phyloP scores from a whole-genome alignment of 2,113 vertebrate genomes.

The Myxocyprinus asiaticus region DNA sequence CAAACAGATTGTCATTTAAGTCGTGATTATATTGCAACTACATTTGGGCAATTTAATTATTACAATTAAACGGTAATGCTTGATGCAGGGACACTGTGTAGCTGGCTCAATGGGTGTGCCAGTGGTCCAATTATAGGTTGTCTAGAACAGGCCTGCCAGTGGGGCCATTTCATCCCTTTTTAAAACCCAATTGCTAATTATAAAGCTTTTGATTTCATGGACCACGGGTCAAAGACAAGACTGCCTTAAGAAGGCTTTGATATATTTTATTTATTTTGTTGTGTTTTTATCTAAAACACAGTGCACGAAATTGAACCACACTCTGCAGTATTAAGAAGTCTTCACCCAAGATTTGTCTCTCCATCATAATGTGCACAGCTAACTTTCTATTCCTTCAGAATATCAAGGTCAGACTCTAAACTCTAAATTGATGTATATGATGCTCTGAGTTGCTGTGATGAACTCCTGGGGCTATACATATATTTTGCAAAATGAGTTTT shows the following conservation, averaged over 20 bases:
- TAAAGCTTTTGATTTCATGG: conserved; percentile 40
- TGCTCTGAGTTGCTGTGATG: no score
- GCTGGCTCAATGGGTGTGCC: conserved; percentile 32
- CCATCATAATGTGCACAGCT: no score
- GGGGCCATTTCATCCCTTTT: conserved; percentile 24
- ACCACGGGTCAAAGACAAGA: conserved; percentile 28
- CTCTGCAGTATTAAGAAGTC: neutral
- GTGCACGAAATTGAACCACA: neutral
- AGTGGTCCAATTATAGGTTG: conserved; percentile 41
- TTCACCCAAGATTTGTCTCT: neutral
- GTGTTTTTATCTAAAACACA: no score
- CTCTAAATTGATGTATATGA: no score
- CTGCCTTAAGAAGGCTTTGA: conserved; percentile 6
- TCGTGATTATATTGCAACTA: conserved; percentile 13
- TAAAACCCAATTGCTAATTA: conserved; percentile 44
- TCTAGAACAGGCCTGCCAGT: conserved; percentile 39
- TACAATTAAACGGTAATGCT: conserved; percentile 31
- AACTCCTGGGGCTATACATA: no score
- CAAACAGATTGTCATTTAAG: neutral
- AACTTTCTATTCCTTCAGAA: no score
- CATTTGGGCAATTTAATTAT: conserved; percentile 33
- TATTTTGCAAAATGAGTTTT: no score
- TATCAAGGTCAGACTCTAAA: no score
- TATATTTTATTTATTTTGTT: neutral
- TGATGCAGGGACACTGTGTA: conserved; percentile 20